Evolutionary conservation across 2,888 invertebrate species (phyloP).

Genomic region (Platycheirus albimanus): DNA sequence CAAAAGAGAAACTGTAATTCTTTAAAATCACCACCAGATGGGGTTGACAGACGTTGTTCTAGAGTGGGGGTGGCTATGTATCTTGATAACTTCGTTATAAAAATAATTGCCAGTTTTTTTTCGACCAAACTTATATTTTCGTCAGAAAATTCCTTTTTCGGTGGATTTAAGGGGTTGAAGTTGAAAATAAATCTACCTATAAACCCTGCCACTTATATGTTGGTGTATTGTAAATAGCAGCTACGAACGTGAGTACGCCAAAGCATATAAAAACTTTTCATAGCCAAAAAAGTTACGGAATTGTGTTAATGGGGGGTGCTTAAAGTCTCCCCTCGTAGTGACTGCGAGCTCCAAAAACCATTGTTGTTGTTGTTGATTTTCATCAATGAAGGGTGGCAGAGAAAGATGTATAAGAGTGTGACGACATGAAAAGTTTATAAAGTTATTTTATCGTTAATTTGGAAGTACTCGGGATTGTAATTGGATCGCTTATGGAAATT

Average conservation of each 20-base stretch:
- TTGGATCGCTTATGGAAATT: slow-evolving; percentile 74
- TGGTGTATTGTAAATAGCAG: background rate
- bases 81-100: slow-evolving; percentile 63
- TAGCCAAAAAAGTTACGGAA: slow-evolving; percentile 35
- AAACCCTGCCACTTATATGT: background rate
- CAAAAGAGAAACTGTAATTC: slow-evolving; percentile 37
- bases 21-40: slow-evolving; percentile 42
- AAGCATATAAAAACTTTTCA: slow-evolving; percentile 20
- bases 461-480: slow-evolving; percentile 71
- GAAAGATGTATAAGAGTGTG: background rate
- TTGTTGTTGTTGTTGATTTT: too few species aligned
- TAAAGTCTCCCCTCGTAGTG: slow-evolving; percentile 1
- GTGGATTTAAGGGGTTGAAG: slow-evolving; percentile 1
- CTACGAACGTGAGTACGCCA: background rate
- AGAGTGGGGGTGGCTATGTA: slow-evolving; percentile 44
- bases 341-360: background rate
- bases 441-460: slow-evolving; percentile 73
- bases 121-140: background rate
- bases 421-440: slow-evolving; percentile 50
- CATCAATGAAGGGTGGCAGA: slow-evolving; percentile 16
- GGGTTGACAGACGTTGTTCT: slow-evolving; percentile 13
- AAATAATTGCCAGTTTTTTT: slow-evolving; percentile 62
- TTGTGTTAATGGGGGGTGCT: slow-evolving; percentile 45
- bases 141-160: background rate
- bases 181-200: background rate